Conservation (phyloP, 1,140 invertebrate species). For the Belonocnema kinseyi region DNA sequence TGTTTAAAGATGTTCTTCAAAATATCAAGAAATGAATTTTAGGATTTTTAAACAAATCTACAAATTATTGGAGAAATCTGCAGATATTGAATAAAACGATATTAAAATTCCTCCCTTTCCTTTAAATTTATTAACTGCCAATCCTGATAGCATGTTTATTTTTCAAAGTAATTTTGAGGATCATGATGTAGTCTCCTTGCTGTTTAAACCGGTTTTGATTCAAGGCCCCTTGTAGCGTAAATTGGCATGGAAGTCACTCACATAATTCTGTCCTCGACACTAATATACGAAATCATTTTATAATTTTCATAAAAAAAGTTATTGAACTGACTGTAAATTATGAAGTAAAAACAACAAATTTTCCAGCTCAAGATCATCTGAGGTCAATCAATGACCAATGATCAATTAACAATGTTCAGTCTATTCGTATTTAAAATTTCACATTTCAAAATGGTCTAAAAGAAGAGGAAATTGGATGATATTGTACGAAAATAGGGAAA, state of each 20-base stretch:
- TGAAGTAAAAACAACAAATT: background rate
- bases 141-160: slow-evolving; percentile 15
- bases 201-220: slow-evolving; percentile 10
- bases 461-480: too few relatives aligned
- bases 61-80: too few relatives aligned
- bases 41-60: too few relatives aligned
- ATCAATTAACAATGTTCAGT: too few relatives aligned
- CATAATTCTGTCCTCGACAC: slow-evolving; percentile 6
- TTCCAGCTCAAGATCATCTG: too few relatives aligned
- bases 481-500: too few relatives aligned
- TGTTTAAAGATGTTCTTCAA: too few relatives aligned
- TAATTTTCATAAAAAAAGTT: background rate
- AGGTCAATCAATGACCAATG: too few relatives aligned
- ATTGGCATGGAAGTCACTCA: slow-evolving; percentile 18
- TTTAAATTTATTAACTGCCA: background rate
- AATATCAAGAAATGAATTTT: too few relatives aligned
- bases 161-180: slow-evolving; percentile 5
- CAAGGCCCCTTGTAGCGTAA: slow-evolving; percentile 4
- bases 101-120: background rate
- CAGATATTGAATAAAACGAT: background rate
- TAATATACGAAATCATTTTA: background rate
- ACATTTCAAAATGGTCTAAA: too few relatives aligned
- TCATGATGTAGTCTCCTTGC: background rate
- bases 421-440: too few relatives aligned
- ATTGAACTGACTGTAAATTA: background rate